Base-by-base conservation (phyloP, 1,140 invertebrate genomes). In the Ceratoteleas bidentatus region DNA sequence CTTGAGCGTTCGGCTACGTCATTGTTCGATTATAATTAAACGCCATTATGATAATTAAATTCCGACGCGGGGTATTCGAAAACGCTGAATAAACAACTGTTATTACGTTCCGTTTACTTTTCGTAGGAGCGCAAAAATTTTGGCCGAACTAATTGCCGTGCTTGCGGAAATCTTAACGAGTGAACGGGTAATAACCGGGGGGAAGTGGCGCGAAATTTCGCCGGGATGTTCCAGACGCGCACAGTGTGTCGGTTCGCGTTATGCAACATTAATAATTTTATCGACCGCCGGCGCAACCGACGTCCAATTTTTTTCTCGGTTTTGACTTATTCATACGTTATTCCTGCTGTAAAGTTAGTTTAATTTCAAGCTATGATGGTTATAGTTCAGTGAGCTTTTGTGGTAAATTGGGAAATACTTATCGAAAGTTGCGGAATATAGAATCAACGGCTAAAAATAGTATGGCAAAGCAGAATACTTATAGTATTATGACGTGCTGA, bases 401-500 rank as follows among this genome's bases (percentile, higher is more conserved):
- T 60, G 40, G 15, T 15, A 45, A 58, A 60, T 75, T 58, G 16
- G 38, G 34, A 54, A 62, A 43, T 65, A 56, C 53, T 58, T 60
- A 60, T 52, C n/a, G 9, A 13, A 43, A 60, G 57, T 64, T 49
- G 6, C 9, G 13, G 36, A 64, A 64, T 70, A 69, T 57, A 69
- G 64, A 70, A 62, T 49, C 40, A 32, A 10, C 13, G n/a, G 34
- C 45, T 64, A 64, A 56, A 68, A 69, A 77, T 69, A 77, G 34
- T 61, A 24, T 43, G 32, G n/a, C 40, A 66, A 60, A 76, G 54
- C 10, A 61, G 16, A 64, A 9, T 52, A 13, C 53, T 75, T 66
- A 75, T 75, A 66, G 60, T 40, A 57, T 56, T 73, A 36, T 64
- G 69, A 58, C 70, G 52, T 57, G 60, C 47, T 65, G 40, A 74